Evolutionary conservation across 2,113 vertebrate species (phyloP).

Genomic region (Xyliphius kryptos): DNA sequence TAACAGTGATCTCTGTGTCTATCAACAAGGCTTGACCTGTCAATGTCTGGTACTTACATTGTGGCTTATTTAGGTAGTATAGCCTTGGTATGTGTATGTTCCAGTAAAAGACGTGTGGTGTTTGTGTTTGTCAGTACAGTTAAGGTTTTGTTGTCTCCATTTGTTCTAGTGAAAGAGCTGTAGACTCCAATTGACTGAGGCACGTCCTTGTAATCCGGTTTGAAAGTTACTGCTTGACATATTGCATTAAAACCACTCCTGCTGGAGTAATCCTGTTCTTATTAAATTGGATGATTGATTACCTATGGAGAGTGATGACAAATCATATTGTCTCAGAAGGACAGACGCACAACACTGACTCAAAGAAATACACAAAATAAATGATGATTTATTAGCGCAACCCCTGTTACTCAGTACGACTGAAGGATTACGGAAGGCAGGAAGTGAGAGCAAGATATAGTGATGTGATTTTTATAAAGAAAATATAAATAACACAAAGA

Average conservation of each 20-base stretch:
- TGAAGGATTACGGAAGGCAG: neutral
- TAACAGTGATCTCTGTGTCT: too few species aligned
- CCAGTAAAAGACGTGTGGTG: neutral
- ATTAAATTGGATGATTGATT: conserved; percentile 7
- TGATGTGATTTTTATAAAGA: neutral
- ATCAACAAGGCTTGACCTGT: too few species aligned
- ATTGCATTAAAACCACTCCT: neutral
- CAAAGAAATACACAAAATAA: neutral
- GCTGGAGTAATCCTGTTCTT: neutral
- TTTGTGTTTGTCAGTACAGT: neutral
- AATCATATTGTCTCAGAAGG: neutral
- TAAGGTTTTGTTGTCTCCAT: too few species aligned
- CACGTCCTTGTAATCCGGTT: neutral
- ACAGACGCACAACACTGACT: neutral
- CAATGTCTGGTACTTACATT: too few species aligned
- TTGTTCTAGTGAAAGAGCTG: neutral
- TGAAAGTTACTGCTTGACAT: conserved; percentile 1
- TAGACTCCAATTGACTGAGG: neutral
- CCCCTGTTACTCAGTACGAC: neutral
- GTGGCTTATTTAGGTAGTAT: too few species aligned
- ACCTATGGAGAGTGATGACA: neutral
- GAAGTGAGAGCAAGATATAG: neutral
- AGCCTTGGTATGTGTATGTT: neutral
- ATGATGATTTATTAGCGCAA: neutral
- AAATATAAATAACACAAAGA: conserved; percentile 1